Percentiles rank a stretch among this genome's conserved stretches.
These are phyloP conservation scores for Beaufortia kweichowensis DNA, from an alignment of 2,113 vertebrate species.

Conservation along the genomic window DNA sequence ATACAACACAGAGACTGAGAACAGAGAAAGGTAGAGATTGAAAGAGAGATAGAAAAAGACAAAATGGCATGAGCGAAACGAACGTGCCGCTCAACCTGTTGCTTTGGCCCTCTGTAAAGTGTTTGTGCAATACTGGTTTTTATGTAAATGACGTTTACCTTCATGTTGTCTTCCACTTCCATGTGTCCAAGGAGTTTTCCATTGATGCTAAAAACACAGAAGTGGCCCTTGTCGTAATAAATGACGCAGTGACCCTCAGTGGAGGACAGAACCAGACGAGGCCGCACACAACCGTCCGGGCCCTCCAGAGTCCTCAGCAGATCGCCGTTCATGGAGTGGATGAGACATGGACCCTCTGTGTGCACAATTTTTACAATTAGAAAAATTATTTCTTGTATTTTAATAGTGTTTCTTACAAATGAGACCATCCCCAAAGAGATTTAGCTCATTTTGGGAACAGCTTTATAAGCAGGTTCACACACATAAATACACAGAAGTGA, in stretches of 20 bases:
- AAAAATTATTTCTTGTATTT: too few relatives aligned
- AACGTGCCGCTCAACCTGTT: background rate
- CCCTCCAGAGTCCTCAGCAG: constrained; percentile 89
- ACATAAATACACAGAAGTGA: background rate
- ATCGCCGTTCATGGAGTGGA: constrained; percentile 99
- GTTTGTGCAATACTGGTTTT: background rate
- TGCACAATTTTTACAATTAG: background rate
- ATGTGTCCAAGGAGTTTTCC: constrained; percentile 87
- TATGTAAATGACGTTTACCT: constrained; percentile 68
- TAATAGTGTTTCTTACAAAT: too few relatives aligned
- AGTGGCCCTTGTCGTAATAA: constrained; percentile 90
- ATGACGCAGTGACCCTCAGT: constrained; percentile 92
- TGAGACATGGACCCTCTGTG: constrained; percentile 94
- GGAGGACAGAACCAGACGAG: constrained; percentile 90
- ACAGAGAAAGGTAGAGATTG: constrained; percentile 42
- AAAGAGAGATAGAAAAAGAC: constrained; percentile 2
- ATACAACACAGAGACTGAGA: constrained; percentile 73
- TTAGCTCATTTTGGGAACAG: too few relatives aligned
- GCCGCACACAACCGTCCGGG: constrained; percentile 78
- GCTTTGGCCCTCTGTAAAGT: background rate
- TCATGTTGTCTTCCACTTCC: constrained; percentile 87
- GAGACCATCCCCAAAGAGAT: too few relatives aligned
- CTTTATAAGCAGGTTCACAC: too few relatives aligned
- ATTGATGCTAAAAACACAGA: constrained; percentile 93
- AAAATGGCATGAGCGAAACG: background rate